Percentiles rank a stretch among this genome's conserved stretches.
These are phyloP conservation scores for Metallyticus violacea DNA, from an alignment of 2,888 invertebrate genomes.

Conservation along the genomic window DNA sequence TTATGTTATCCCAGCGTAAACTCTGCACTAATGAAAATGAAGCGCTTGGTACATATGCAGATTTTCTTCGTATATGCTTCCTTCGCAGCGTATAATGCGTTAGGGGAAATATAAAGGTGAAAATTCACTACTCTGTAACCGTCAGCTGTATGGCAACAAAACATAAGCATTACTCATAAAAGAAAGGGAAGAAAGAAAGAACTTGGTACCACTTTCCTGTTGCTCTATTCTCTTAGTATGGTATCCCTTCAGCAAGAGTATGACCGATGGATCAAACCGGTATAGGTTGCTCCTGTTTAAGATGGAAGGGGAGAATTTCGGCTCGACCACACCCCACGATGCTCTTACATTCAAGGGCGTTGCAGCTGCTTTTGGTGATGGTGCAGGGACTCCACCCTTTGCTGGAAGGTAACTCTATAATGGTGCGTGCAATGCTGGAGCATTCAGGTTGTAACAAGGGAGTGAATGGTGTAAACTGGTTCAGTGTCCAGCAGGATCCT, in stretches of 20 bases:
- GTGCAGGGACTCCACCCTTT: background rate
- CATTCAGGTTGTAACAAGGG: too few species aligned
- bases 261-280: background rate
- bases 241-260: too few species aligned
- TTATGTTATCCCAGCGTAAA: background rate
- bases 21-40: background rate
- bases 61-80: background rate
- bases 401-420: background rate
- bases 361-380: background rate
- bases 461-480: background rate
- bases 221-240: background rate
- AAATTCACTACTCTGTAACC: background rate
- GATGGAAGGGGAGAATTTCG: too few species aligned
- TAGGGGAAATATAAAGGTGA: background rate
- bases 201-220: background rate
- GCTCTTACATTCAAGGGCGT: background rate
- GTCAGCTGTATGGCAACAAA: background rate
- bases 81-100: too few species aligned
- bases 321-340: conserved; percentile 1
- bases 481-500: background rate
- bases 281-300: background rate
- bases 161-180: background rate
- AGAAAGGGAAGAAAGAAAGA: background rate
- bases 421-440: background rate
- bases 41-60: background rate